Conservation (phyloP, 2,113 vertebrate species). For the Lucifuga dentata region DNA sequence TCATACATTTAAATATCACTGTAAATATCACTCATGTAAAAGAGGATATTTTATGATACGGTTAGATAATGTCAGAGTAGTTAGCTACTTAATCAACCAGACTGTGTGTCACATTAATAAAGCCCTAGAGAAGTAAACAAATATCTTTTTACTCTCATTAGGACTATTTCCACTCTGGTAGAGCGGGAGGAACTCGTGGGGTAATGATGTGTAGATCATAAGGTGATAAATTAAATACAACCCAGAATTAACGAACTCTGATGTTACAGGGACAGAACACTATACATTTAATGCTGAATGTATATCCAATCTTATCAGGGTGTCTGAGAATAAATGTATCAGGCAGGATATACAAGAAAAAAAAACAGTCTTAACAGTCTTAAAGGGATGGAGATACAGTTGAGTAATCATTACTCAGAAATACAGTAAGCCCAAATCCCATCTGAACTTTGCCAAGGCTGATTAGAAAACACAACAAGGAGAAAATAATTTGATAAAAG, state of each 20-base stretch:
- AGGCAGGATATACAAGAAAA: no score
- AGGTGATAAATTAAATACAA: constrained; percentile 71
- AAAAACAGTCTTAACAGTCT: no score
- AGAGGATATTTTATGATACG: constrained; percentile 26
- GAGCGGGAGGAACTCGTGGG: constrained; percentile 53
- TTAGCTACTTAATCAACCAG: constrained; percentile 70
- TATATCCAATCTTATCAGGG: constrained; percentile 22
- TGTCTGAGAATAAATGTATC: constrained; percentile 22
- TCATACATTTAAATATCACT: constrained; percentile 23
- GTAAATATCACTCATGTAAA: constrained; percentile 38
- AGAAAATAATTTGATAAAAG: constrained; percentile 3
- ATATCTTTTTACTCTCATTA: constrained; percentile 70
- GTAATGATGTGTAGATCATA: constrained; percentile 71
- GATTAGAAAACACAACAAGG: constrained; percentile 2
- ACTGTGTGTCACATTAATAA: constrained; percentile 60
- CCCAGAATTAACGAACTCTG: constrained; percentile 57
- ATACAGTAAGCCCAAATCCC: not conserved
- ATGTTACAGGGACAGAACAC: constrained; percentile 54
- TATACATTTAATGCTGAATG: constrained; percentile 36
- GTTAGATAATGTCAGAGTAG: constrained; percentile 55
- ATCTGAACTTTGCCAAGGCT: constrained; percentile 3
- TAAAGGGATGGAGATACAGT: constrained; percentile 8
- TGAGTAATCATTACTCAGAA: constrained; percentile 11
- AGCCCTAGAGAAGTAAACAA: constrained; percentile 72
- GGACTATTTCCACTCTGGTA: constrained; percentile 53